Evolutionary conservation across 2,888 invertebrate genomes (phyloP).

Genomic region (Caenorhabditis becei): DNA sequence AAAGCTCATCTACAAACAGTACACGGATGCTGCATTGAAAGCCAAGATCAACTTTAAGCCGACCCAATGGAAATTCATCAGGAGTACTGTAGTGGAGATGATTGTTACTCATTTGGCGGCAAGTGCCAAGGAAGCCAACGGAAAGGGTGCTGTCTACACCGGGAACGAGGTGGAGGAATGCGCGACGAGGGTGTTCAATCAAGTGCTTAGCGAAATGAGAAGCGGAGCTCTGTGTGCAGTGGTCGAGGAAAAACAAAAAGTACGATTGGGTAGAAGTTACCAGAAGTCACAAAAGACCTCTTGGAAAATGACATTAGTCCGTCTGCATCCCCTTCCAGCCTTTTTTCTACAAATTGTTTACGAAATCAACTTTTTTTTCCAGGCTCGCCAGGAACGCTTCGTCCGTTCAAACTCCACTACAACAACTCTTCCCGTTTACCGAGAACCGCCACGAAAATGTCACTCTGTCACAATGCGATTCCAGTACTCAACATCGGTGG

Average conservation of each 20-base stretch:
- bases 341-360: neutral
- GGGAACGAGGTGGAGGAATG: slow-evolving; percentile 66
- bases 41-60: slow-evolving; percentile 73
- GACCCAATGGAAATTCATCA: slow-evolving; percentile 76
- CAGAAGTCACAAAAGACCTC: neutral
- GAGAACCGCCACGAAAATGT: slow-evolving; percentile 58
- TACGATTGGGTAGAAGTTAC: slow-evolving; percentile 1
- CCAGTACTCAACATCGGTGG: slow-evolving; percentile 58
- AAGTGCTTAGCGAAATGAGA: slow-evolving; percentile 78
- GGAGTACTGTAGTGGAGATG: slow-evolving; percentile 66
- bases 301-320: neutral
- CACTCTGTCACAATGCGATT: slow-evolving; percentile 60
- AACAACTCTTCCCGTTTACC: slow-evolving; percentile 24
- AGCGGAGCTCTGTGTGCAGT: slow-evolving; percentile 76
- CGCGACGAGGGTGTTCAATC: slow-evolving; percentile 76
- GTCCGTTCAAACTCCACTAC: slow-evolving; percentile 48
- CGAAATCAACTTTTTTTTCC: slow-evolving; percentile 14
- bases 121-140: slow-evolving; percentile 49
- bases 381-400: slow-evolving; percentile 47
- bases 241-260: slow-evolving; percentile 59
- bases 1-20: slow-evolving; percentile 50
- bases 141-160: slow-evolving; percentile 30
- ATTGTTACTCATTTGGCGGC: slow-evolving; percentile 59
- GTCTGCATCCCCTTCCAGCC: neutral
- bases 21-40: slow-evolving; percentile 60